Base-by-base conservation (phyloP, 53 echinoderm and acorn worm species). In the Actinopyga echinites region DNA sequence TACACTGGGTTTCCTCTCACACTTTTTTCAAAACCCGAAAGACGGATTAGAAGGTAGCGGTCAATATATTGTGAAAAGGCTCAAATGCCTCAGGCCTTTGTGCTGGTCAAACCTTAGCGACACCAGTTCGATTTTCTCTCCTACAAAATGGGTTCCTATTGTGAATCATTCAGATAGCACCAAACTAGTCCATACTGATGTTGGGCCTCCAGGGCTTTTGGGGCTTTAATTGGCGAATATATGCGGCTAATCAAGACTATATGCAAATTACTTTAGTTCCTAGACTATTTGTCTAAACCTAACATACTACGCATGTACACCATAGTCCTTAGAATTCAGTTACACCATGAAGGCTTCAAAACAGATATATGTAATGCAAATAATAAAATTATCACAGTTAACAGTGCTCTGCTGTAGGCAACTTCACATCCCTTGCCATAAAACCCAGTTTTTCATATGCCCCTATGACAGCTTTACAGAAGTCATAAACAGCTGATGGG, bases 21-120 rank as follows among this genome's bases (percentile, higher is more conserved):
- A 49, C 49, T 49, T 38, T 22, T 68, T 68, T 36, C 34, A 30
- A 36, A 68, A 38, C 68, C 38, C 32, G 1, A 4, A 35, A 30
- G 68, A 32, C 35, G 38, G 68, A 68, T 68, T 68, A 68, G 68
- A 36, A 10, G 32, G 12, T 34, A 34, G 35, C 68, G 68, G 68
- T 68, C 68, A 68, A 68, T 68, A 68, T 38, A 68, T 68, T 68
- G 19, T 68, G 38, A 68, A 68, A 68, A 68, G 68, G 38, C 37
- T 23, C 34, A 68, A 68, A 68, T 68, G 68, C 68, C 68, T 68
- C 68, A 9, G 35, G 68, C 68, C 68, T 21, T 68, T 68, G 68
- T 68, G 68, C 34, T 68, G 68, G 68, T 68, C 68, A 68, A 68
- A 68, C 30, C 68, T 68, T 68, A 68, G 68, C 68, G 32, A 68